Evolutionary conservation across 2,888 invertebrate species (phyloP), one percentile per base, ranked within the genome.

Genomic region (Diogma glabrata): DNA sequence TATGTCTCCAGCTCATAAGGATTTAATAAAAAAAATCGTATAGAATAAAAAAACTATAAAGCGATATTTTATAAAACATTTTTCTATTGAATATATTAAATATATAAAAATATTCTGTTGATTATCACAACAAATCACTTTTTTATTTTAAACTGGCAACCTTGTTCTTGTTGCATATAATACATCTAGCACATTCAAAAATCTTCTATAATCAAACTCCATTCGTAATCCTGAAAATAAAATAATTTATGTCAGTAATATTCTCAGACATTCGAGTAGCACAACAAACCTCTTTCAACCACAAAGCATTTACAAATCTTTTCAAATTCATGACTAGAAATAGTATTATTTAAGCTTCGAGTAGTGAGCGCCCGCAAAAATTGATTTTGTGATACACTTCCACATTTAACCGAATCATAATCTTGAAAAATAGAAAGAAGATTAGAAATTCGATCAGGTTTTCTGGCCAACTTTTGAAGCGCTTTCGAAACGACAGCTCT

Each of bases 231-330:
- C 53, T 53, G 14, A 20, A 51, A 52, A 36, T 19, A 40, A 38
- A 17, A 20, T 10, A 19, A 10, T n/a, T n/a, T n/a, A 40, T 20
- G 4, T 20, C 12, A 40, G 1, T 20, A 40, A 40, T 40, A 40
- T 3, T 40, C 19, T 19, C 22, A 40, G 20, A 4, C n/a, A n/a
- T n/a, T n/a, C n/a, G n/a, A n/a, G n/a, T n/a, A n/a, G n/a, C n/a
- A 24, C 10, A 38, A 23, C 16, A 17, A 54, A 58, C 81, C 83
- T 55, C 81, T 75, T 59, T 76, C 75, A 58, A 79, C 75, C 43
- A 81, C 77, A 67, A 87, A 87, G 67, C 85, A 84, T 68, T 84
- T 84, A 70, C 79, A 79, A 53, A 87, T 60, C n/a, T 78, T 69
- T 52, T 83, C 79, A 17, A 85, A 72, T 67, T 87, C 86, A 24